Evolutionary conservation across 2,113 vertebrate genomes (phyloP).

Genomic region (Solenodon paradoxus): DNA sequence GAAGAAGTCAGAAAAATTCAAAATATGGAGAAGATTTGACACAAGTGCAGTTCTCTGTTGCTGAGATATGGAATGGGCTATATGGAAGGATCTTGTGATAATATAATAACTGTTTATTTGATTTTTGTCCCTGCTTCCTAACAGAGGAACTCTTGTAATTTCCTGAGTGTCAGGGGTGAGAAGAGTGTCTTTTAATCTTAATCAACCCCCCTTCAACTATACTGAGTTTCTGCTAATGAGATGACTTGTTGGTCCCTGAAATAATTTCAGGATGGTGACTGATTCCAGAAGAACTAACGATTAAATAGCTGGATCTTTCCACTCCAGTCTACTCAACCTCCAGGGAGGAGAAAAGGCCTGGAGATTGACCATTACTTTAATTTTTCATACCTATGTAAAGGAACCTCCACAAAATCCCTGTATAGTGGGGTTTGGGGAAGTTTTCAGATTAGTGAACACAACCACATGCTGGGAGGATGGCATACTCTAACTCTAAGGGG

Average conservation of each 20-base stretch:
- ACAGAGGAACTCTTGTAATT: not conserved
- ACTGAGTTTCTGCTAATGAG: not conserved
- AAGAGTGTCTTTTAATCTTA: not conserved
- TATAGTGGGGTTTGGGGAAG: not conserved
- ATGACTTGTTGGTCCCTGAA: not conserved
- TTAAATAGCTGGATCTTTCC: not conserved
- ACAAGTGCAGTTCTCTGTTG: not conserved
- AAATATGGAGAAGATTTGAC: not conserved
- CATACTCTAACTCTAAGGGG: not conserved
- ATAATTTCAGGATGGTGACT: not conserved
- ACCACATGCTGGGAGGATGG: not conserved
- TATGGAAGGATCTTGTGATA: not conserved
- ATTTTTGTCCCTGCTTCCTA: not conserved
- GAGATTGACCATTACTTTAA: not conserved
- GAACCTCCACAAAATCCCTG: not conserved
- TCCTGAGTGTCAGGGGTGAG: not conserved
- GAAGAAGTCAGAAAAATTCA: not conserved
- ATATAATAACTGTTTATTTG: not conserved
- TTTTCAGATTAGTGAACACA: not conserved
- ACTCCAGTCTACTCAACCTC: not conserved
- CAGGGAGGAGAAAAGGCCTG: not conserved
- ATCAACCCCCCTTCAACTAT: not conserved
- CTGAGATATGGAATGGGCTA: too few species aligned
- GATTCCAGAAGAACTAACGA: not conserved
- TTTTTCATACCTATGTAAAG: not conserved